A percentile compares a stretch with the other conserved stretches of the same genome.
phyloP scores from a whole-genome alignment of 2,113 vertebrate genomes.

The Phalacrocorax brasilianus region DNA sequence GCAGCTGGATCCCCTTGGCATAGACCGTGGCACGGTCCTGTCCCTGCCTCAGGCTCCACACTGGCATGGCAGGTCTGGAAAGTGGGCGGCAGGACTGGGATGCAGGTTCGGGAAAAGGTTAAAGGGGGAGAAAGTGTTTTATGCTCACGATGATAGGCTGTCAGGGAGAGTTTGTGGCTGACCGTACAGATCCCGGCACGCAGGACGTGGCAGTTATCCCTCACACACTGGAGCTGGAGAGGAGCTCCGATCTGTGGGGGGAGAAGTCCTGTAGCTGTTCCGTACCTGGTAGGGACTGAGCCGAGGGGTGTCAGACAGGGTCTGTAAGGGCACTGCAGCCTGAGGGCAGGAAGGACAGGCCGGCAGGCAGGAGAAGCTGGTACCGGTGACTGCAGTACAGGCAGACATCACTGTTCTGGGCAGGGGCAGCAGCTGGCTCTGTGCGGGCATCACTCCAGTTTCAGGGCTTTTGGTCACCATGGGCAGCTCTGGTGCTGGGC shows the following conservation, averaged over 20 bases:
- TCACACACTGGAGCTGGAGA: accelerated
- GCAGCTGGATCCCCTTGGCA: not conserved
- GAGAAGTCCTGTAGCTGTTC: not conserved
- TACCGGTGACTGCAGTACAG: accelerated
- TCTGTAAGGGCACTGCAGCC: accelerated
- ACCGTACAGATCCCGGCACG: not conserved
- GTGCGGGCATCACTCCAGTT: accelerated
- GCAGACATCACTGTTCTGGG: accelerated
- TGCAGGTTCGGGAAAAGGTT: too few relatives aligned
- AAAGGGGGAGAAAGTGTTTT: not conserved
- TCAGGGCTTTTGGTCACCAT: accelerated
- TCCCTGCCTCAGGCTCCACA: not conserved
- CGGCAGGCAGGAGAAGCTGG: not conserved
- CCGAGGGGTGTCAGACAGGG: accelerated
- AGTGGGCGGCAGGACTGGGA: not conserved
- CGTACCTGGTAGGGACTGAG: accelerated
- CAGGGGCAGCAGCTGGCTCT: not conserved
- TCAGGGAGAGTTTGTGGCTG: not conserved
- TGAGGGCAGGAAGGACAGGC: accelerated
- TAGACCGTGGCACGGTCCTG: accelerated
- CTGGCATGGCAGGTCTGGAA: not conserved
- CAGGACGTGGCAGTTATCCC: accelerated
- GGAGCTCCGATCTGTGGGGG: not conserved
- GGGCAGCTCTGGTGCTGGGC: not conserved
- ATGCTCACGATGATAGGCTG: accelerated